Percentiles rank a stretch among this genome's conserved stretches.
phyloP scores from a whole-genome alignment of 2,113 vertebrate genomes.

The Anser cygnoides region DNA sequence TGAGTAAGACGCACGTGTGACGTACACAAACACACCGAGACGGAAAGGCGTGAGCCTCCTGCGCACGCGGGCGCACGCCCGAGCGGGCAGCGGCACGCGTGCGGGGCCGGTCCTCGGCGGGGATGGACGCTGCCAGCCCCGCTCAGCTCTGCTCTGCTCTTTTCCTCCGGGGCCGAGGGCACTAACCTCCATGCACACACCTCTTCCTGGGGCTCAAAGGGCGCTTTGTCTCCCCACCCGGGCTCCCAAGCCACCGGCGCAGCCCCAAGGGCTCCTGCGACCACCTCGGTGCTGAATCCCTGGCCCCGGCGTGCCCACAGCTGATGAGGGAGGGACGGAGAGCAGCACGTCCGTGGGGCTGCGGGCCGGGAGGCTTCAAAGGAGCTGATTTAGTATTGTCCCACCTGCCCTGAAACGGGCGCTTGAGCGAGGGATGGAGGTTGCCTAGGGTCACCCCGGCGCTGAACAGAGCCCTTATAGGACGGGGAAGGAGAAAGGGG shows the following conservation, averaged over 20 bases:
- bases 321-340: slow-evolving; percentile 22
- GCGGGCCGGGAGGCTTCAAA: slow-evolving; percentile 17
- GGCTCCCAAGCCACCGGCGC: slow-evolving; percentile 52
- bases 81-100: slow-evolving; percentile 6
- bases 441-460: not conserved
- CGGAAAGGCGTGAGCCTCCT: slow-evolving; percentile 65
- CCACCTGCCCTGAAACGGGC: slow-evolving; percentile 26
- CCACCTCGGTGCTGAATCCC: slow-evolving; percentile 71
- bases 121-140: not conserved
- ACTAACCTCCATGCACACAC: slow-evolving; percentile 42
- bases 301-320: not conserved
- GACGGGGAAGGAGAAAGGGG: not conserved
- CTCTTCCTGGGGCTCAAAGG: slow-evolving; percentile 74
- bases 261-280: not conserved
- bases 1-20: slow-evolving; percentile 72
- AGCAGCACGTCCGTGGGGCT: not conserved
- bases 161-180: slow-evolving; percentile 7
- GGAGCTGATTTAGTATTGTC: slow-evolving; percentile 56
- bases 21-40: slow-evolving; percentile 65
- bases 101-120: not conserved
- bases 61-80: slow-evolving; percentile 55
- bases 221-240: slow-evolving; percentile 74
- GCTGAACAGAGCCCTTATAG: slow-evolving; percentile 31
- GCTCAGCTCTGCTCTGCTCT: not conserved
- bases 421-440: slow-evolving; percentile 30